Percentiles rank a stretch among this genome's conserved stretches.
These are phyloP conservation scores for Colostygia pectinataria DNA, from an alignment of 2,888 invertebrate species.

Conservation along the genomic window DNA sequence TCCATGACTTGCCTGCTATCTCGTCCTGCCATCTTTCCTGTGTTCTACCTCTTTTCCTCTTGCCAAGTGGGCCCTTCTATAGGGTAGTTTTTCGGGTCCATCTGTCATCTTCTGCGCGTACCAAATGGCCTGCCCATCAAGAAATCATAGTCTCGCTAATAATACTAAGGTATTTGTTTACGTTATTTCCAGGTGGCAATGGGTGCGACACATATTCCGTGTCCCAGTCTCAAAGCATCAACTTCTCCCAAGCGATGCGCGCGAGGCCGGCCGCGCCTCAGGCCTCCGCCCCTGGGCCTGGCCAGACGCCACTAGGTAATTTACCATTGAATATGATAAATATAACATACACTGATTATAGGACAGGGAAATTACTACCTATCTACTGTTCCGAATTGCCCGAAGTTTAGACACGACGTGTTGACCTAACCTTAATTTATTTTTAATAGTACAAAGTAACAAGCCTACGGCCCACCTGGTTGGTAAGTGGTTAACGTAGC, in stretches of 20 bases:
- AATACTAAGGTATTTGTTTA: neutral
- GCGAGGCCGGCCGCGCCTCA: conserved; percentile 69
- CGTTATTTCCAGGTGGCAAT: conserved; percentile 53
- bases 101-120: no score
- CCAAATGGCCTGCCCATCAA: no score
- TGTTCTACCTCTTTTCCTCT: no score
- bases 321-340: neutral
- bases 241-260: conserved; percentile 90
- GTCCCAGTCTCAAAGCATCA: conserved; percentile 93
- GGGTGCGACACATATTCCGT: conserved; percentile 86
- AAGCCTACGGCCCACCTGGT: no score
- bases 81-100: no score
- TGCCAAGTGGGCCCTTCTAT: no score
- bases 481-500: no score
- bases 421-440: neutral
- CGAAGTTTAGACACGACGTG: neutral
- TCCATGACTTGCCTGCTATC: no score
- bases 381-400: neutral
- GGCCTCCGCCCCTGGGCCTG: conserved; percentile 41
- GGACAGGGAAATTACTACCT: neutral
- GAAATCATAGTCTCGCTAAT: neutral
- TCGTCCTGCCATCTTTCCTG: no score
- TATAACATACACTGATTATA: neutral
- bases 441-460: no score
- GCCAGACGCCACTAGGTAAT: conserved; percentile 56